Evolutionary conservation across 2,888 invertebrate species (phyloP), one percentile per base, ranked within the genome.

Genomic region (Heliconius erato): DNA sequence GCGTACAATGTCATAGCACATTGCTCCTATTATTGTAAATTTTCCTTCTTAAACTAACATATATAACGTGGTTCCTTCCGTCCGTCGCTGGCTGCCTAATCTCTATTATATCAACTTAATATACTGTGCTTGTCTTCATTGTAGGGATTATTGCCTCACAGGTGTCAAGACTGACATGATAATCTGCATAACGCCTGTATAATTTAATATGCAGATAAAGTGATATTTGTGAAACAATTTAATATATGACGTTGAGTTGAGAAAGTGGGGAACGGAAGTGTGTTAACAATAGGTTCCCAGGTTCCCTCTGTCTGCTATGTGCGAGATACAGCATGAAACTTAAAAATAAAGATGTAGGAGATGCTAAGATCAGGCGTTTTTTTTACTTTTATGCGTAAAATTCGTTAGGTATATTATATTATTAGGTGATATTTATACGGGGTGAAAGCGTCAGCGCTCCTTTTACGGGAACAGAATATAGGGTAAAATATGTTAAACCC

Each of bases 21-120:
- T 0, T n/a, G n/a, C n/a, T 11, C 11, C n/a, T 7, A n/a, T 63
- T 32, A 32, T 72, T 26, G n/a, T 26, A 14, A 44, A 72, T 28
- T 72, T 44, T 49, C 72, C 67, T 67, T 49, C 67, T 67, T 63
- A 69, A 82, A 81, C 65, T 80, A 77, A 82, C 49, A 79, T 26
- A 80, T 80, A 84, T 78, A 83, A 79, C 82, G 83, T 59, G 68
- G 68, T 77, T 59, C 78, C 83, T 74, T 68, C 65, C 68, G 72
- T 79, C 80, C 81, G 65, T 81, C 74, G 83, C 79, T 79, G 84
- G 86, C 86, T 86, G 85, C 85, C 87, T 83, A 89, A 89, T 89
- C 89, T 88, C 88, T 86, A 88, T 89, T 89, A 89, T 89, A 86
- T 87, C 82, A 85, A 87, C 88, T 89, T 89, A 88, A 89, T 90